Base-by-base conservation (phyloP, 2,113 vertebrate genomes). In the Rhadina sibilatrix region DNA sequence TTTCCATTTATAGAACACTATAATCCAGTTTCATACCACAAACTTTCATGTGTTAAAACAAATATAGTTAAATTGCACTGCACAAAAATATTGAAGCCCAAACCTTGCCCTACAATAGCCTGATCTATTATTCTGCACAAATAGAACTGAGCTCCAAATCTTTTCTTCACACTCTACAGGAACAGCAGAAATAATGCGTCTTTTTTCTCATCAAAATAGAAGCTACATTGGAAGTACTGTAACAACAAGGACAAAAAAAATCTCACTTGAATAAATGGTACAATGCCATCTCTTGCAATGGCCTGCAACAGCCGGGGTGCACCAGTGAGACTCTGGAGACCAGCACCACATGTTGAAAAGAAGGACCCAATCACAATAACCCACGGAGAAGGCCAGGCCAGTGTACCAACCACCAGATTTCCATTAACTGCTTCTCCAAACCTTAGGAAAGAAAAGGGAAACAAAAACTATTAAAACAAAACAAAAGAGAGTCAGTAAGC, bases 301-400 rank as follows among this genome's bases (percentile, higher is more conserved):
- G 99, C 99, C 97, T 99, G 99, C 86, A 99, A 93, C 52, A 99
- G 97, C 9, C 99, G 98, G 1, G 99, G 99, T 2, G 99, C 99
- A 9, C 99, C 99, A 0, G 99, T 99, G 76, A 99, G 98, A 83
- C 99, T 99, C 97, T 99, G 99, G 4, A 99, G 98, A 64, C 99
- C 99, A 1, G 99, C 99, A 10, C 99, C 99, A 10, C 99, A 99
- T 20, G 99, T 99, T 87, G 99, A 99, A 96, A 99, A 99, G 97
- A 99, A 99, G 0, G 99, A 99, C 69, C 99, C 99, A 13, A 99
- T 99, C 87, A 99, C 99, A 46, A 99, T 99, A 38, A 99, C 99
- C 99, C 99, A 99, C 1, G 99, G 99, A 7, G 99, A 99, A 4
- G 99, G 99, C 99, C 99, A 99, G 9, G 99, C 99, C 83, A 99